Percentiles rank a stretch among this genome's conserved stretches.
Evolutionary conservation across 2,113 vertebrate species (phyloP).

Genomic region (Phodopus roborovskii): DNA sequence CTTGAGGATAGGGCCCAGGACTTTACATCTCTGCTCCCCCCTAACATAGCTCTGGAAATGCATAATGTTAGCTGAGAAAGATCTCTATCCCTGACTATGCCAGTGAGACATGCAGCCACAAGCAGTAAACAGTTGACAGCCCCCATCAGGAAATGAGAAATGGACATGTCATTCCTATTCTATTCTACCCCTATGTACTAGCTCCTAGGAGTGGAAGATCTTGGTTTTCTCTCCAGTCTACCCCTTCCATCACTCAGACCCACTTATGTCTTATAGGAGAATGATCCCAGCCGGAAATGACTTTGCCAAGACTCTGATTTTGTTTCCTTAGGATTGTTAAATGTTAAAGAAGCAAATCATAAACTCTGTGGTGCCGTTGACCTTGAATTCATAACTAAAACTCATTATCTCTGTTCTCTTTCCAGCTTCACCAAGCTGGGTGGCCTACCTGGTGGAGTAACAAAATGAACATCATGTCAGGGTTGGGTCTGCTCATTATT

Average conservation of each 20-base stretch:
- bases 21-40: neutral
- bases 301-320: neutral
- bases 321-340: neutral
- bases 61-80: neutral
- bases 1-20: neutral
- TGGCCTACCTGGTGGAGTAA: neutral
- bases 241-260: neutral
- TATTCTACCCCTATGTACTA: neutral
- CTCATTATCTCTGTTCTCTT: neutral
- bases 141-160: neutral
- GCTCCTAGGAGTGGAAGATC: neutral
- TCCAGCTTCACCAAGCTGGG: neutral
- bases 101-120: neutral
- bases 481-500: neutral
- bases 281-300: neutral
- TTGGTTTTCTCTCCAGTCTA: neutral
- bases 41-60: neutral
- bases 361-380: neutral
- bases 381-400: neutral
- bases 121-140: neutral
- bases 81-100: neutral
- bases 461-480: neutral
- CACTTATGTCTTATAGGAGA: neutral
- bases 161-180: neutral
- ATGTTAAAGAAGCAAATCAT: neutral